These are phyloP conservation scores for Eutolmus rufibarbis DNA, from an alignment of 2,888 invertebrate species.

Conservation along the genomic window DNA sequence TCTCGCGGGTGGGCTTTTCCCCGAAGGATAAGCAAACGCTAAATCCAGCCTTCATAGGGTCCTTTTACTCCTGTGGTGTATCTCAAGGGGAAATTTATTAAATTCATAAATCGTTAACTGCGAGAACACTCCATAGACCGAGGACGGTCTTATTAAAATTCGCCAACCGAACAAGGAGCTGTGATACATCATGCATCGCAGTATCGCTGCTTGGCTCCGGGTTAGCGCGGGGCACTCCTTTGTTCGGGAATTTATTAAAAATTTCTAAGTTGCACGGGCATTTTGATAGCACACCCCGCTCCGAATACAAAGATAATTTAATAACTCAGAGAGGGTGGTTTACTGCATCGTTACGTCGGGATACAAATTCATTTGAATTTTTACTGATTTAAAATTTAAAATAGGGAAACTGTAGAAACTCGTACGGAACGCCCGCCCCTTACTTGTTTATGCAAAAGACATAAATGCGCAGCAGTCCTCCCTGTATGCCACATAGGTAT, in stretches of 20 bases:
- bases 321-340: conserved; percentile 5
- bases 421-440: neutral
- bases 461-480: neutral
- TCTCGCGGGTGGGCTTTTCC: neutral
- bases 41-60: neutral
- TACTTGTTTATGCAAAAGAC: neutral
- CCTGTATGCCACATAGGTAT: neutral
- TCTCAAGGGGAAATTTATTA: conserved; percentile 40
- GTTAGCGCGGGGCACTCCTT: neutral
- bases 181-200: conserved; percentile 25
- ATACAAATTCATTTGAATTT: neutral
- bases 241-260: conserved; percentile 37
- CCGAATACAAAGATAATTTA: neutral
- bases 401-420: neutral
- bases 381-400: neutral
- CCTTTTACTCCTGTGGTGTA: conserved; percentile 9
- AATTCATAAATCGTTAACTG: conserved; percentile 43
- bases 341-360: conserved; percentile 6
- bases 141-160: conserved; percentile 42
- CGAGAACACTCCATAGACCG: conserved; percentile 33
- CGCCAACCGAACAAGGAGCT: conserved; percentile 33
- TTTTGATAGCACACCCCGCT: neutral
- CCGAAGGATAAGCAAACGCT: neutral
- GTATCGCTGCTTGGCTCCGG: neutral
- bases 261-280: conserved; percentile 21